phyloP scores from a whole-genome alignment of 2,888 invertebrate species.

The Epicampocera succincta region DNA sequence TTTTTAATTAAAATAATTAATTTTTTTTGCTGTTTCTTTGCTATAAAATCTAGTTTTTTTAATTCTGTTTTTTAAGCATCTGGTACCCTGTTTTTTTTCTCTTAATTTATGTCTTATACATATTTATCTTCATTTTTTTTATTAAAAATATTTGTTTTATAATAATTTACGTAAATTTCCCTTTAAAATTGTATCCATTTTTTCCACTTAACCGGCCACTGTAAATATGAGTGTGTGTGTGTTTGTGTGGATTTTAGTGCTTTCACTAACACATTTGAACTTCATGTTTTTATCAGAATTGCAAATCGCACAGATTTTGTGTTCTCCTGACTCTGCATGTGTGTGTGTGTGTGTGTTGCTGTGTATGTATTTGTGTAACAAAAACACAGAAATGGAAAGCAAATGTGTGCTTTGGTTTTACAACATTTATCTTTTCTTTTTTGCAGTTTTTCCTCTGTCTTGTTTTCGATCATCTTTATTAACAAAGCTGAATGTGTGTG shows the following conservation, averaged over 20 bases:
- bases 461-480: conserved; percentile 23
- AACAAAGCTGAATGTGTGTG: neutral
- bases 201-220: too few species aligned
- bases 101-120: too few species aligned
- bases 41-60: too few species aligned
- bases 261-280: conserved; percentile 1
- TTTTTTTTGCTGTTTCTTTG: too few species aligned
- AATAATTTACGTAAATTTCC: neutral
- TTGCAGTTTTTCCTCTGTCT: conserved; percentile 3
- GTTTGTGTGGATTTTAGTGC: neutral
- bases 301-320: neutral
- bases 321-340: neutral
- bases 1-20: too few species aligned
- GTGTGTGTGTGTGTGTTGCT: too few species aligned
- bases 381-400: neutral
- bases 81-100: too few species aligned
- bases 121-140: neutral
- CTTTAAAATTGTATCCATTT: too few species aligned
- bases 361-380: neutral
- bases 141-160: neutral
- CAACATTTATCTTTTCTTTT: conserved; percentile 16
- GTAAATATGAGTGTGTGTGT: too few species aligned
- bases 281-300: neutral
- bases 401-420: neutral
- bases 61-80: too few species aligned